Conservation (phyloP, 2,797 vertebrate genomes). For the Hydrocynus forskahlii region DNA sequence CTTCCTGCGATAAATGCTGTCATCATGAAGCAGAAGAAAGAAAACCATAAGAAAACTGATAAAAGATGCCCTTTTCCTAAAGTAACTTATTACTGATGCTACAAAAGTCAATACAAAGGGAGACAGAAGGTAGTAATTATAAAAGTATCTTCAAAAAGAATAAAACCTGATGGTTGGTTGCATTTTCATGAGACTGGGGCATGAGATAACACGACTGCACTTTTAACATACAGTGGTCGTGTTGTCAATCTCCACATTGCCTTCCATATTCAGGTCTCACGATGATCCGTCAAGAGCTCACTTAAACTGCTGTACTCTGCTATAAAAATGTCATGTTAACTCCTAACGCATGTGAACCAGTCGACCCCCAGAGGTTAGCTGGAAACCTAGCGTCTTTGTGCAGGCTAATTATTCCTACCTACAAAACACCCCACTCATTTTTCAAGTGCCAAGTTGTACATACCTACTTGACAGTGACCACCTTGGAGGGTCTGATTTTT, state of each 20-base stretch:
- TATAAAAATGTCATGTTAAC: slow-evolving; percentile 39
- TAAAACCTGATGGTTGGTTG: slow-evolving; percentile 2
- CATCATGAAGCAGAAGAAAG: neutral
- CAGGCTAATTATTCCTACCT: slow-evolving; percentile 72
- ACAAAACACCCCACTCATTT: slow-evolving; percentile 78
- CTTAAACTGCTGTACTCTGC: slow-evolving; percentile 1
- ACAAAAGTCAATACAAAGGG: neutral
- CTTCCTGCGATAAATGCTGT: neutral
- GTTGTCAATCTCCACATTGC: neutral
- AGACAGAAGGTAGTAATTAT: neutral
- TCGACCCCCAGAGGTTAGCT: slow-evolving; percentile 34
- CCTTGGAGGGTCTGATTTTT: slow-evolving; percentile 34
- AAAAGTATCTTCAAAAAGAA: neutral
- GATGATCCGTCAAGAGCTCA: slow-evolving; percentile 8
- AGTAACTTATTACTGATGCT: neutral
- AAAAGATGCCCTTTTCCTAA: neutral
- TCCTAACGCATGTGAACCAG: slow-evolving; percentile 27
- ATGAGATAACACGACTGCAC: neutral
- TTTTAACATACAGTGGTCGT: neutral
- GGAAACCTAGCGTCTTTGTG: slow-evolving; percentile 50
- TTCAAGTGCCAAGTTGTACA: slow-evolving; percentile 72
- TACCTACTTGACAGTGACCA: slow-evolving; percentile 68
- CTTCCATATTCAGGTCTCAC: slow-evolving; percentile 9
- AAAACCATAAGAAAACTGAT: neutral
- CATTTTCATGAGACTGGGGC: slow-evolving; percentile 6